Evolutionary conservation across 2,797 vertebrate genomes (phyloP).

Genomic region (Sternarchorhynchus goeldii): DNA sequence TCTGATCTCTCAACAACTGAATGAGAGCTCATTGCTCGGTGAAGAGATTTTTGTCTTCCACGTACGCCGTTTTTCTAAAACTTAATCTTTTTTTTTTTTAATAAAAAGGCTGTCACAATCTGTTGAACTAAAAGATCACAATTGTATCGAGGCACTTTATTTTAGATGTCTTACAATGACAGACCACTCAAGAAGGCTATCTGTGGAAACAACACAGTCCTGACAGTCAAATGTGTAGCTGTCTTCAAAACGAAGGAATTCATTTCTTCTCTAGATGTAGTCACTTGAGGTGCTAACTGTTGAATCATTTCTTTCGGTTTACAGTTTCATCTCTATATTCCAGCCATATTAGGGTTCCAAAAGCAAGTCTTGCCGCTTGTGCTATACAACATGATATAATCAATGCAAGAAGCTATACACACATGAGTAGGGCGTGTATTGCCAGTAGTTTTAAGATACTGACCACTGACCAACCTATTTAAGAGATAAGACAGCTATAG

Average conservation of each 20-base stretch:
- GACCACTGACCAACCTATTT: too few species aligned
- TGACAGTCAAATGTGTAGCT: conserved; percentile 38
- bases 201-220: background rate
- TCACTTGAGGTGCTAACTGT: conserved; percentile 3
- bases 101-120: conserved; percentile 6
- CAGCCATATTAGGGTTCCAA: background rate
- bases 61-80: background rate
- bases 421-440: too few species aligned
- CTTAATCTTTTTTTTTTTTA: conserved; percentile 2
- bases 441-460: too few species aligned
- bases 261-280: conserved; percentile 5
- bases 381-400: too few species aligned
- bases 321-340: background rate
- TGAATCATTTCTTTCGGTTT: background rate
- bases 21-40: background rate
- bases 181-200: conserved; percentile 3
- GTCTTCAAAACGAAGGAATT: conserved; percentile 12
- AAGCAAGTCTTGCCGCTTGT: too few species aligned
- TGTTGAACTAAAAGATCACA: conserved; percentile 13
- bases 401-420: too few species aligned
- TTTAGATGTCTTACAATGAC: conserved; percentile 10
- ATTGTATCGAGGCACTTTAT: conserved; percentile 15
- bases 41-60: background rate
- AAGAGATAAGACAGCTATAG: too few species aligned
- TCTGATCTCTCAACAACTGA: background rate